Percentiles rank a stretch among this genome's conserved stretches.
phyloP scores from a whole-genome alignment of 2,888 invertebrate species.

The Stenichneumon culpator region DNA sequence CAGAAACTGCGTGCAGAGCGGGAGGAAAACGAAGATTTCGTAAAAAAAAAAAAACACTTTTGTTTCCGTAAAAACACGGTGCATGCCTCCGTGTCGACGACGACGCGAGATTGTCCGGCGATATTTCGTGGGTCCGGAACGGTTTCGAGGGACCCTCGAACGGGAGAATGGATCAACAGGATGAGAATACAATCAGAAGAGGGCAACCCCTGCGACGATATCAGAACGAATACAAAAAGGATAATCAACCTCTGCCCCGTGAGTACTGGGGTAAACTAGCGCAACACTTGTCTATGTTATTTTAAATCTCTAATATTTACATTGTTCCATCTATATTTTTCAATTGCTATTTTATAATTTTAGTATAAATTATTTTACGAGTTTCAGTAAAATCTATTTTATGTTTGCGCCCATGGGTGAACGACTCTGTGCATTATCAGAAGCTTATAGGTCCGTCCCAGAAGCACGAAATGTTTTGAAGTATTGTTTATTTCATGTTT shows the following conservation, averaged over 20 bases:
- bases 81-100: not conserved
- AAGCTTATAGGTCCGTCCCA: too few relatives aligned
- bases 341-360: constrained; percentile 2
- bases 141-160: not conserved
- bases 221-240: constrained; percentile 81
- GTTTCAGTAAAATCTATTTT: not conserved
- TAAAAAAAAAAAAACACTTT: constrained; percentile 30
- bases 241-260: constrained; percentile 73
- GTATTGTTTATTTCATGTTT: too few relatives aligned
- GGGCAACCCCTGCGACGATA: constrained; percentile 79
- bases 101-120: not conserved
- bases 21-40: constrained; percentile 57
- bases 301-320: not conserved
- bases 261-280: constrained; percentile 41
- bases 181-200: constrained; percentile 79
- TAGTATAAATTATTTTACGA: not conserved
- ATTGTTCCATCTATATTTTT: not conserved
- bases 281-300: not conserved
- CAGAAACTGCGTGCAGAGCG: constrained; percentile 35
- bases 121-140: not conserved
- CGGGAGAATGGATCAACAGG: constrained; percentile 80
- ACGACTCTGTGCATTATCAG: too few relatives aligned
- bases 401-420: too few relatives aligned
- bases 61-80: not conserved
- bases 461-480: too few relatives aligned